A percentile compares a stretch with the other conserved stretches of the same genome.
Conservation (phyloP, 64 coral and sea anemone genomes). For the Astreopora myriophthalma region DNA sequence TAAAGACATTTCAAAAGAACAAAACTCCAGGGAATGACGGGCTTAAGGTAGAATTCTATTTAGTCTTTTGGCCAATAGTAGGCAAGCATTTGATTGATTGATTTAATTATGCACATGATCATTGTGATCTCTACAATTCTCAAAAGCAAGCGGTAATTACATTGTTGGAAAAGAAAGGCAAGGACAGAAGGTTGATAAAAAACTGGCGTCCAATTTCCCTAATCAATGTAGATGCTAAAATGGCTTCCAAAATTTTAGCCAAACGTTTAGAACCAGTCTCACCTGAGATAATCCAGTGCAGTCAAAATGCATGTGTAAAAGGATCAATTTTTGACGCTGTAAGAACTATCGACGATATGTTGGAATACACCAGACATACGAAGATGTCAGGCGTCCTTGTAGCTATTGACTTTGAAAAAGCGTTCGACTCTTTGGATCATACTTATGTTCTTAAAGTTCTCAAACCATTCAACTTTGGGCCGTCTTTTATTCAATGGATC, state of each 20-base stretch:
- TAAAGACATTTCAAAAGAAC: conserved; percentile 51
- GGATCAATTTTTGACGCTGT: no score
- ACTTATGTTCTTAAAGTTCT: no score
- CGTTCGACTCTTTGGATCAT: no score
- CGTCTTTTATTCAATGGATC: no score
- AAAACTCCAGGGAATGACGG: conserved; percentile 68
- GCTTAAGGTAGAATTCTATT: conserved; percentile 38
- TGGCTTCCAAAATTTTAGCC: conserved; percentile 30
- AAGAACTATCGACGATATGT: no score
- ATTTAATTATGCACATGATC: conserved; percentile 18
- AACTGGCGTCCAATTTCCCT: conserved; percentile 65
- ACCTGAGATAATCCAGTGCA: neutral
- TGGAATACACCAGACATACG: no score
- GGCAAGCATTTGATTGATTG: conserved; percentile 24
- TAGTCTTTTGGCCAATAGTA: conserved; percentile 19
- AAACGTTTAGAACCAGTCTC: neutral
- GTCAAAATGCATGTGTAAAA: neutral
- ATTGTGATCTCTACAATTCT: conserved; percentile 38
- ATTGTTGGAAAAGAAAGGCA: conserved; percentile 51
- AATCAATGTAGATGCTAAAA: conserved; percentile 55
- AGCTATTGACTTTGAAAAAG: no score
- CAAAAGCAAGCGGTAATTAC: conserved; percentile 61
- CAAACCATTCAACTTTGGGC: no score
- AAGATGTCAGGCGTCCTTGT: no score
- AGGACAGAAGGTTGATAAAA: conserved; percentile 31